A percentile compares a stretch with the other conserved stretches of the same genome.
Conservation (phyloP, 2,797 vertebrate genomes). For the Argyrosomus regius region DNA sequence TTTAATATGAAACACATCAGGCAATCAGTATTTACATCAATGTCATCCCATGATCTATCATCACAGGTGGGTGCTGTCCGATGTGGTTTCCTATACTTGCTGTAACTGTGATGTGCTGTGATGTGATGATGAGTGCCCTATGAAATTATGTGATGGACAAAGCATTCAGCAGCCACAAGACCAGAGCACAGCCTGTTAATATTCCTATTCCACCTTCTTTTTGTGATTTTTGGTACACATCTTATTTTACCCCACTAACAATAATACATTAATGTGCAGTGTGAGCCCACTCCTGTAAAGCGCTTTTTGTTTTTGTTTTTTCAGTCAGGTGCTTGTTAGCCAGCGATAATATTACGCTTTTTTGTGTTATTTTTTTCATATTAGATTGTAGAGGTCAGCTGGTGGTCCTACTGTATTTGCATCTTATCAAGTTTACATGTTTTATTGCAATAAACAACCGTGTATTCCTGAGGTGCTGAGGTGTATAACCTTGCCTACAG, state of each 20-base stretch:
- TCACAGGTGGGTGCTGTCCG: background rate
- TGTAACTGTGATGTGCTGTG: background rate
- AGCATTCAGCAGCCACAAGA: background rate
- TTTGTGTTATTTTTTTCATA: background rate
- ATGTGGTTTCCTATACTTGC: background rate
- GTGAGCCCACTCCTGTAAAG: background rate
- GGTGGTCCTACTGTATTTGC: background rate
- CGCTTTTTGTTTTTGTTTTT: background rate
- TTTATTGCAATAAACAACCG: slow-evolving; percentile 39
- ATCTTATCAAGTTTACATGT: slow-evolving; percentile 38
- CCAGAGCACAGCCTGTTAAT: background rate
- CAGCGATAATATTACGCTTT: background rate
- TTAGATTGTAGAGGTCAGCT: slow-evolving; percentile 31
- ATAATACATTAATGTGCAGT: slow-evolving; percentile 2
- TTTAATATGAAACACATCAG: background rate
- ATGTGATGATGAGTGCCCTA: no score
- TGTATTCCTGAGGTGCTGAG: slow-evolving; percentile 13
- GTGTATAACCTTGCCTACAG: slow-evolving; percentile 52
- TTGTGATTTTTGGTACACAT: background rate
- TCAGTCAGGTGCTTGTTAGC: background rate
- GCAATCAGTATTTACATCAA: background rate
- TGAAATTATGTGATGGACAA: background rate
- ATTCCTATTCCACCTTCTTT: background rate
- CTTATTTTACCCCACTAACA: slow-evolving; percentile 2
- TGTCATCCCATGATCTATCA: background rate